Conservation (phyloP, 1,140 invertebrate species). For the Atta cephalotes region DNA sequence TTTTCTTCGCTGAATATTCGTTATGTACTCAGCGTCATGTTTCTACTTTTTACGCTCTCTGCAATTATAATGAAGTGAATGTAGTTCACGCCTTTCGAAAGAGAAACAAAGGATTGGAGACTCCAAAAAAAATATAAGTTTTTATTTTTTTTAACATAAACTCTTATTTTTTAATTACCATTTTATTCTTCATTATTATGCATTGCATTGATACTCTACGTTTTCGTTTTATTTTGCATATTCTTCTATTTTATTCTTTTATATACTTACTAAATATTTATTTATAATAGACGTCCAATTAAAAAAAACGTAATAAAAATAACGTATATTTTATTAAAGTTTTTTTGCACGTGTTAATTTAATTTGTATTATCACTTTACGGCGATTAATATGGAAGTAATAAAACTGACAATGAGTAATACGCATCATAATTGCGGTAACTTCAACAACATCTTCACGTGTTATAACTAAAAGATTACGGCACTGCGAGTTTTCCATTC, state of each 20-base stretch:
- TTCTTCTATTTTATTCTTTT: not conserved
- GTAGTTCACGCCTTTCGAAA: conserved; percentile 38
- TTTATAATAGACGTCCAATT: not conserved
- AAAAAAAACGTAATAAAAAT: not conserved
- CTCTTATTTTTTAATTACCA: not conserved
- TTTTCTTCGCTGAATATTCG: conserved; percentile 1
- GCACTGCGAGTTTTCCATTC: conserved; percentile 4
- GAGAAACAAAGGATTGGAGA: conserved; percentile 36
- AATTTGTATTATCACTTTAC: not conserved
- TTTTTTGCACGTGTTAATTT: not conserved
- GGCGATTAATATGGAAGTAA: not conserved
- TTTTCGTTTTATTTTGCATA: not conserved
- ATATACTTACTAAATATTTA: not conserved
- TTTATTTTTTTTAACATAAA: not conserved
- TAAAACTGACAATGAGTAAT: not conserved
- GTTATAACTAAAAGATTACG: not conserved
- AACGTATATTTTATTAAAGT: not conserved
- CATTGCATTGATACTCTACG: not conserved
- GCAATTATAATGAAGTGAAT: conserved; percentile 57
- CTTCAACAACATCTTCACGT: not conserved
- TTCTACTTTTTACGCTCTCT: conserved; percentile 50
- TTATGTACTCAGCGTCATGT: conserved; percentile 53
- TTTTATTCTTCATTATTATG: not conserved
- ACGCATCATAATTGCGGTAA: not conserved
- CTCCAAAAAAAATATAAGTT: not conserved